Evolutionary conservation across 2,888 invertebrate genomes (phyloP).

Genomic region (Protophormia terraenovae): DNA sequence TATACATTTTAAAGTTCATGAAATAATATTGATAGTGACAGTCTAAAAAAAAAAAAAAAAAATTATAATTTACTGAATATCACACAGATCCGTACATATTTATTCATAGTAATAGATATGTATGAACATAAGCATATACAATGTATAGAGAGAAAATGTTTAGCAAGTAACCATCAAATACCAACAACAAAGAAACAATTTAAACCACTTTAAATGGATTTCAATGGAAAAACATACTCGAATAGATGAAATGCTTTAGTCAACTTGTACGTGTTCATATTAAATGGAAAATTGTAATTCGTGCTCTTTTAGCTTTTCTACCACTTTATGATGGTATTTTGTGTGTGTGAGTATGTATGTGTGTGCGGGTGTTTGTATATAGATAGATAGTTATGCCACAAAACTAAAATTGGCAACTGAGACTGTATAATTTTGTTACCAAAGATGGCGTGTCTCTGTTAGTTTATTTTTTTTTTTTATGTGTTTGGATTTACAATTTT

Average conservation of each 20-base stretch:
- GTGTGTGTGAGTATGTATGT: not conserved
- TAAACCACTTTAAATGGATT: conserved; percentile 11
- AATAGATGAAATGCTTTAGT: conserved; percentile 16
- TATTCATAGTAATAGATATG: no score
- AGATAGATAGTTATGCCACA: not conserved
- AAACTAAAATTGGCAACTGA: not conserved
- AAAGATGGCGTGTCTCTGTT: not conserved
- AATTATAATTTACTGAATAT: not conserved
- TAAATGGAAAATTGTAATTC: conserved; percentile 14
- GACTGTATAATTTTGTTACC: not conserved
- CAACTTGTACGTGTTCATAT: conserved; percentile 10
- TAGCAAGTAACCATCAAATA: conserved; percentile 8
- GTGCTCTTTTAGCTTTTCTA: not conserved
- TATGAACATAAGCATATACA: not conserved
- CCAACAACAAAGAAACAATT: conserved; percentile 13
- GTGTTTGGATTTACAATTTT: not conserved
- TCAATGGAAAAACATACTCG: not conserved
- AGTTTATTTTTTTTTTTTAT: not conserved
- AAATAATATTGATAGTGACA: no score
- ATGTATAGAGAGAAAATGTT: not conserved
- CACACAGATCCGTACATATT: not conserved
- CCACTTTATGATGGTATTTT: not conserved
- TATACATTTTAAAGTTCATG: not conserved
- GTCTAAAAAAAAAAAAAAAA: no score
- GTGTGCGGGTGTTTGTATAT: not conserved